Percentiles rank a stretch among this genome's conserved stretches.
phyloP scores from a whole-genome alignment of 2,888 invertebrate species.

The Callyntrura sp. region DNA sequence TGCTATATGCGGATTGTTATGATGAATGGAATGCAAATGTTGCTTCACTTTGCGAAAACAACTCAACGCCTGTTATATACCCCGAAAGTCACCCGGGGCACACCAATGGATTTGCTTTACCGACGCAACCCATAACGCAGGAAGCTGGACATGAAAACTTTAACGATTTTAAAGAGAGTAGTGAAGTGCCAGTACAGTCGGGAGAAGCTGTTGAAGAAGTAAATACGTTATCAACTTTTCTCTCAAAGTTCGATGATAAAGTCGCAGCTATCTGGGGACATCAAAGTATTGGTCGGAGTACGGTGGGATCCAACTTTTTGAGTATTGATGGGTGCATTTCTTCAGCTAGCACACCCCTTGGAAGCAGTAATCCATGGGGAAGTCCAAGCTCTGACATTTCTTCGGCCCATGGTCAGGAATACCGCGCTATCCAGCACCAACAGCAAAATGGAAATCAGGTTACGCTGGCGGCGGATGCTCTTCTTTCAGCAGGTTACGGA shows the following conservation, averaged over 20 bases:
- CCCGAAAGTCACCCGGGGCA: constrained; percentile 46
- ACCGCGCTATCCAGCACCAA: constrained; percentile 45
- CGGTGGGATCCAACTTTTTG: constrained; percentile 54
- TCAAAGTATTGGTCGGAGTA: constrained; percentile 53
- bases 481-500: constrained; percentile 65
- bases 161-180: constrained; percentile 53
- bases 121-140: neutral
- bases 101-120: constrained; percentile 54
- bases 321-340: constrained; percentile 71
- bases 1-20: constrained; percentile 66
- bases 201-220: constrained; percentile 79
- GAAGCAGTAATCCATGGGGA: constrained; percentile 76
- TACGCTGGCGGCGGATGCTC: constrained; percentile 66
- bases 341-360: constrained; percentile 72
- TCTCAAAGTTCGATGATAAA: constrained; percentile 83
- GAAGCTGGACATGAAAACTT: constrained; percentile 48
- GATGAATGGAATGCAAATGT: constrained; percentile 75
- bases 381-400: constrained; percentile 75
- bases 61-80: constrained; percentile 66
- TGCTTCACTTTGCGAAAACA: constrained; percentile 69
- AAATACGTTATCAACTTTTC: constrained; percentile 82
- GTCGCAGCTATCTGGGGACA: constrained; percentile 84
- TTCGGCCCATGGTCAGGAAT: constrained; percentile 48
- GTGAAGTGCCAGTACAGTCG: neutral
- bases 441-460: constrained; percentile 56